Evolutionary conservation across 2,888 invertebrate species (phyloP).

Genomic region (Anarsia innoxiella): DNA sequence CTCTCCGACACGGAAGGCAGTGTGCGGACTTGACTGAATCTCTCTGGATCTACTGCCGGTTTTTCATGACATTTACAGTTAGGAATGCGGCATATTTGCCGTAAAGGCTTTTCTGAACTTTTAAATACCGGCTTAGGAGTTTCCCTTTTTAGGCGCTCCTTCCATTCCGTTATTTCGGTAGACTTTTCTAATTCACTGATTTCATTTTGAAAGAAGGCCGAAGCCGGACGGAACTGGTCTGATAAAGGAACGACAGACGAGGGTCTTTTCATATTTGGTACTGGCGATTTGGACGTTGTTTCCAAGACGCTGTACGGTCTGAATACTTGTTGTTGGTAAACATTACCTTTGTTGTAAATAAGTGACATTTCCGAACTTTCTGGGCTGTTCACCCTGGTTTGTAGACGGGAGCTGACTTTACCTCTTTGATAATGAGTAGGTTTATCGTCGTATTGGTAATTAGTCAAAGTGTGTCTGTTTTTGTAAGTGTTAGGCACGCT

Average conservation of each 20-base stretch:
- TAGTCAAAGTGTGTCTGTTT: constrained; percentile 53
- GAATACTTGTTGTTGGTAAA: constrained; percentile 42
- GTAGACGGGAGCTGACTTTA: constrained; percentile 39
- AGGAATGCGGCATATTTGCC: constrained; percentile 57
- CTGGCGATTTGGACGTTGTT: constrained; percentile 43
- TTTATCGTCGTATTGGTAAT: constrained; percentile 51
- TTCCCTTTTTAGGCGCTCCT: constrained; percentile 53
- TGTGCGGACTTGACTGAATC: constrained; percentile 53
- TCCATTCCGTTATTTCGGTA: constrained; percentile 60
- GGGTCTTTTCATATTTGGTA: constrained; percentile 46
- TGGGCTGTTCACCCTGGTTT: constrained; percentile 39
- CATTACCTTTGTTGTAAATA: constrained; percentile 39
- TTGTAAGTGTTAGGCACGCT: constrained; percentile 42
- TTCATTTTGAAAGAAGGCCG: constrained; percentile 47
- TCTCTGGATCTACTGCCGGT: constrained; percentile 29
- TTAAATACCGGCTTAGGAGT: constrained; percentile 40
- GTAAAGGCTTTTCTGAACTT: constrained; percentile 50
- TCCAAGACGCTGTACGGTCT: constrained; percentile 67
- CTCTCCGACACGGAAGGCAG: constrained; percentile 51
- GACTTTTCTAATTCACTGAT: constrained; percentile 30
- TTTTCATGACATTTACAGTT: constrained; percentile 62
- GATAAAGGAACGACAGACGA: constrained; percentile 63
- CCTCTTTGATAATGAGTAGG: constrained; percentile 42
- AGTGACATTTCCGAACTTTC: constrained; percentile 45
- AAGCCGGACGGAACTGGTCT: constrained; percentile 63